Conservation (phyloP, 1,140 invertebrate genomes). For the Marisa cornuarietis region DNA sequence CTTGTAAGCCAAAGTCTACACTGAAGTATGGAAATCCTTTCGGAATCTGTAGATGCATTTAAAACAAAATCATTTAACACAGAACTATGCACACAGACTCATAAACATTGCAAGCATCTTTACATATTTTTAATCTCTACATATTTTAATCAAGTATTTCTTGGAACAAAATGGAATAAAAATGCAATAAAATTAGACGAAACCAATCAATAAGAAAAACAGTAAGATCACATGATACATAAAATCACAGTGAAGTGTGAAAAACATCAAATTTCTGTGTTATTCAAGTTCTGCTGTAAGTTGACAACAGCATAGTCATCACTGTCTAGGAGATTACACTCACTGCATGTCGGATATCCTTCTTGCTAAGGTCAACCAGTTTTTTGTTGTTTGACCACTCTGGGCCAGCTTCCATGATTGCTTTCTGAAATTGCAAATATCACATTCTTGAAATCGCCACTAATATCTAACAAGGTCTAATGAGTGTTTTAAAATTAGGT, state of each 20-base stretch:
- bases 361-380: conserved; percentile 80
- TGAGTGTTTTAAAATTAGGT: neutral
- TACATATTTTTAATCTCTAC: neutral
- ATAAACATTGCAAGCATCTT: neutral
- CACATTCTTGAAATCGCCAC: neutral
- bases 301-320: neutral
- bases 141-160: too few species aligned
- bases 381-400: conserved; percentile 97
- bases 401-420: conserved; percentile 89
- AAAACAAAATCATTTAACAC: conserved; percentile 10
- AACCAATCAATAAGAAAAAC: too few species aligned
- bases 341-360: conserved; percentile 77
- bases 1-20: conserved; percentile 87
- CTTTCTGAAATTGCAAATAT: conserved; percentile 75
- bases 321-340: conserved; percentile 34
- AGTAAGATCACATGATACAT: neutral
- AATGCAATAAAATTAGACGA: too few species aligned
- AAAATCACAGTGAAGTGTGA: neutral
- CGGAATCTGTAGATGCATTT: conserved; percentile 72
- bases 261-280: too few species aligned
- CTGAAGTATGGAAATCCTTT: conserved; percentile 95
- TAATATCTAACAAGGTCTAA: neutral
- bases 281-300: too few species aligned
- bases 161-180: too few species aligned
- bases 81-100: neutral